Evolutionary conservation across 2,888 invertebrate genomes (phyloP), one percentile per base, ranked within the genome.

Genomic region (Oegoconia quadripuncta): DNA sequence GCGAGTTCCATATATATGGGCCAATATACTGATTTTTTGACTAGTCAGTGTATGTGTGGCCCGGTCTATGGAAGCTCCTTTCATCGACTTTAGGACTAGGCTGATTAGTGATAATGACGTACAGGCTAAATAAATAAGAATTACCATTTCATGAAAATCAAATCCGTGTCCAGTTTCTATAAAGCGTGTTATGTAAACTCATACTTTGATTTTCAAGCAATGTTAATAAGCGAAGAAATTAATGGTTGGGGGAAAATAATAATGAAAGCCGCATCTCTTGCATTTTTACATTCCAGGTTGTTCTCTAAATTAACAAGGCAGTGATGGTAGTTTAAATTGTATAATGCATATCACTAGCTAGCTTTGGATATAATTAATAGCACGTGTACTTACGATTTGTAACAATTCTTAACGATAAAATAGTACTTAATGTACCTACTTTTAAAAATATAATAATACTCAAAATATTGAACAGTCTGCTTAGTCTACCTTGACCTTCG

Each of bases 281-380:
- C 29, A 33, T 34, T 15, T 26, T 31, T 47, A 52, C 51, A 52
- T 52, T 52, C 51, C 51, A 52, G 38, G 28, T 37, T 34, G 39
- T 46, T 34, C 28, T 25, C 27, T 30, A 30, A 34, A 38, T 40
- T 31, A 39, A 39, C 35, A 11, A 27, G 33, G 9, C 14, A 1
- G 20, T 13, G 33, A 40, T 31, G 17, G 29, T 30, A 41, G 34
- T 28, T 41, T 14, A 34, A 42, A 35, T 38, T 27, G 14, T 27
- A 3, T 27, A 62, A 70, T 58, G 73, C 74, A 73, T 74, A 74
- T 76, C 74, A 74, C 69, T 68, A 66, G 69, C 62, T 58, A 64
- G 62, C 69, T 58, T 62, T 63, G 62, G 64, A 62, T 63, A 56
- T 51, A 56, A 37, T 48, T 63, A 61, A 50, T 59, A 48, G 64